Evolutionary conservation across 2,113 vertebrate species (phyloP).

Genomic region (rabbit (Oryctolagus cuniculus)): DNA sequence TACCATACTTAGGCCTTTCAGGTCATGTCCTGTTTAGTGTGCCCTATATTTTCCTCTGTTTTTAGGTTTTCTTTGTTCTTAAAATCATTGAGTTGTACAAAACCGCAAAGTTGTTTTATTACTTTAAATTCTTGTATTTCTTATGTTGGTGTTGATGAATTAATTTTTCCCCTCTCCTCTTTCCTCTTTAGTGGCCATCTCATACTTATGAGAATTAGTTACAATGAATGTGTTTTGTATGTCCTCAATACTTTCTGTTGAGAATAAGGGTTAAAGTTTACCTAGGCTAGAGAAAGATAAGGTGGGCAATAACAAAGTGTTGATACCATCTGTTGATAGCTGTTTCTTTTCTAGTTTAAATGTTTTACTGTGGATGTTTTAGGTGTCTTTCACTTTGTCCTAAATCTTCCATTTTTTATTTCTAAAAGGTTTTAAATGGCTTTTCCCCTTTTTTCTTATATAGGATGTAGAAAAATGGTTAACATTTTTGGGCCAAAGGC

Average conservation of each 20-base stretch:
- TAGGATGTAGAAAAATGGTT: not conserved
- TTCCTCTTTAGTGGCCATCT: not conserved
- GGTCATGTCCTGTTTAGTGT: not conserved
- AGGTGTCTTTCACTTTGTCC: not conserved
- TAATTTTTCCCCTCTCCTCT: not conserved
- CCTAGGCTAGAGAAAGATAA: not conserved
- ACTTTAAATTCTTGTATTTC: not conserved
- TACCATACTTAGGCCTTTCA: not conserved
- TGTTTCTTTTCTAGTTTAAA: not conserved
- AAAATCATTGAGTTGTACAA: not conserved
- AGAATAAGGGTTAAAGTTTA: constrained; percentile 31
- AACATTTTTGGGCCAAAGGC: not conserved
- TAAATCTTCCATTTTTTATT: constrained; percentile 11
- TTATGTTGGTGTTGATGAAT: constrained; percentile 12
- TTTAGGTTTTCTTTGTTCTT: not conserved
- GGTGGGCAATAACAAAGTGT: not conserved
- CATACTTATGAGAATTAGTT: not conserved
- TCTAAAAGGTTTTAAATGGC: constrained; percentile 4
- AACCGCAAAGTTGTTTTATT: not conserved
- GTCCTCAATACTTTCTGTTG: not conserved
- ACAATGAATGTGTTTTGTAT: not conserved
- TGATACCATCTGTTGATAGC: not conserved
- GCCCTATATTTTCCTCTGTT: not conserved
- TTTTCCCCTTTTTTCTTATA: not conserved
- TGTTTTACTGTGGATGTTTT: constrained; percentile 24